These are phyloP conservation scores for Furcifer pardalis DNA, from an alignment of 2,797 vertebrate species.

Conservation along the genomic window DNA sequence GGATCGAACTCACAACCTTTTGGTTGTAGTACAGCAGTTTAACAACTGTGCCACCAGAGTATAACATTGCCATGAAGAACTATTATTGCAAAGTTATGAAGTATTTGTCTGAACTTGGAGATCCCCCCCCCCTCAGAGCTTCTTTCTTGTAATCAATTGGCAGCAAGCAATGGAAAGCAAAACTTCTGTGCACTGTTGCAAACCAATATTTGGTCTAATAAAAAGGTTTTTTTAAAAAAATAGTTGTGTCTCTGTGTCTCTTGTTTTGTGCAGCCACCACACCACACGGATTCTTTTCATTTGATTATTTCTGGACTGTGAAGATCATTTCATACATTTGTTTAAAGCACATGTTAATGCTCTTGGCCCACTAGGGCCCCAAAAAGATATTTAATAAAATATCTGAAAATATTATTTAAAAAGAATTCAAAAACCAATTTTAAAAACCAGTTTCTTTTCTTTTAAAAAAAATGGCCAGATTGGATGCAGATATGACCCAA, in stretches of 20 bases:
- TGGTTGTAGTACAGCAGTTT: no score
- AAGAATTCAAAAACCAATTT: no score
- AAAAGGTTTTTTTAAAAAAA: not conserved
- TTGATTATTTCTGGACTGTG: not conserved
- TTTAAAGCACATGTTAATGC: no score
- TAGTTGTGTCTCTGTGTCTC: not conserved
- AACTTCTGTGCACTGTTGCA: not conserved
- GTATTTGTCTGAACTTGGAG: not conserved
- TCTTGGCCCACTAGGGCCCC: no score
- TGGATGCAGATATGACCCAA: no score
- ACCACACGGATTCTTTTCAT: not conserved
- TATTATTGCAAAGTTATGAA: not conserved
- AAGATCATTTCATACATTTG: not conserved
- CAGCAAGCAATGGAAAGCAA: not conserved
- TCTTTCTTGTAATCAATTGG: not conserved
- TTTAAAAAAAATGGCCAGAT: no score
- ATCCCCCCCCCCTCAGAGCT: not conserved
- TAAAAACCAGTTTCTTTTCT: no score
- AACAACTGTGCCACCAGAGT: no score
- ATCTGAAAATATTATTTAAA: no score
- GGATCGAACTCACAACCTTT: no score
- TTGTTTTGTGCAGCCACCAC: not conserved
- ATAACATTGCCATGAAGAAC: not conserved
- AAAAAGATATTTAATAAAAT: no score
- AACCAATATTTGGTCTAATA: not conserved